These are phyloP conservation scores for Diaperis boleti DNA, from an alignment of 2,888 invertebrate genomes.

Conservation along the genomic window DNA sequence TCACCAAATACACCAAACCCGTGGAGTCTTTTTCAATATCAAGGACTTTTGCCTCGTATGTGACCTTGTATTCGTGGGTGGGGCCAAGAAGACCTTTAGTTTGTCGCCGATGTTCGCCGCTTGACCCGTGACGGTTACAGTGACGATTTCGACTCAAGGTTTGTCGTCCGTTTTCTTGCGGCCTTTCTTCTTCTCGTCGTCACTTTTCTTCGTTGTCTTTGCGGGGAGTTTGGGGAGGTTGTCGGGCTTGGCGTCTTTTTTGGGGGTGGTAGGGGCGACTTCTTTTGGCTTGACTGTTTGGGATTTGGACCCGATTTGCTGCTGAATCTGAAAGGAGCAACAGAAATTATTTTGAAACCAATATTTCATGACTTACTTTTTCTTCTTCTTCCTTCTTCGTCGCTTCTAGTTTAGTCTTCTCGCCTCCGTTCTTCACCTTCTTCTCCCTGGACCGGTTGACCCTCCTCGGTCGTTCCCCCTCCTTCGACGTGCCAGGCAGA, in stretches of 20 bases:
- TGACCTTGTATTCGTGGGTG: constrained; percentile 85
- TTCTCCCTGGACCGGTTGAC: constrained; percentile 56
- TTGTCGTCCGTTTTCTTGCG: constrained; percentile 64
- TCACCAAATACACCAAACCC: constrained; percentile 78
- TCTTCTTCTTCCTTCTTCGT: constrained; percentile 60
- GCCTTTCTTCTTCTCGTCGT: constrained; percentile 62
- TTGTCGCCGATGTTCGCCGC: constrained; percentile 66
- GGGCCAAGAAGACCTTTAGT: constrained; percentile 90
- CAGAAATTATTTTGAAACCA: too few species aligned
- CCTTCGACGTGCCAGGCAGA: constrained; percentile 47
- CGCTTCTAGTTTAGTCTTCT: constrained; percentile 62
- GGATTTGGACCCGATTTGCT: constrained; percentile 64
- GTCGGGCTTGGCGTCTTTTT: constrained; percentile 26
- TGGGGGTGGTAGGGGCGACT: constrained; percentile 11
- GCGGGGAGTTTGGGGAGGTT: constrained; percentile 4
- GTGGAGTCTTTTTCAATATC: constrained; percentile 79
- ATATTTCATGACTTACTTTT: too few species aligned
- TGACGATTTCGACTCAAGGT: constrained; percentile 41
- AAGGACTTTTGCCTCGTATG: constrained; percentile 93
- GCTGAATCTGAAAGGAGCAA: constrained; percentile 56
- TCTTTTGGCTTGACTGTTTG: constrained; percentile 52
- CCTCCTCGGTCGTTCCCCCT: constrained; percentile 56
- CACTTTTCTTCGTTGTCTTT: constrained; percentile 45
- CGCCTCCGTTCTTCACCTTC: constrained; percentile 60
- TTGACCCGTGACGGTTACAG: constrained; percentile 63